These are phyloP conservation scores for Catocala fraxini DNA, from an alignment of 2,888 invertebrate species.

Conservation along the genomic window DNA sequence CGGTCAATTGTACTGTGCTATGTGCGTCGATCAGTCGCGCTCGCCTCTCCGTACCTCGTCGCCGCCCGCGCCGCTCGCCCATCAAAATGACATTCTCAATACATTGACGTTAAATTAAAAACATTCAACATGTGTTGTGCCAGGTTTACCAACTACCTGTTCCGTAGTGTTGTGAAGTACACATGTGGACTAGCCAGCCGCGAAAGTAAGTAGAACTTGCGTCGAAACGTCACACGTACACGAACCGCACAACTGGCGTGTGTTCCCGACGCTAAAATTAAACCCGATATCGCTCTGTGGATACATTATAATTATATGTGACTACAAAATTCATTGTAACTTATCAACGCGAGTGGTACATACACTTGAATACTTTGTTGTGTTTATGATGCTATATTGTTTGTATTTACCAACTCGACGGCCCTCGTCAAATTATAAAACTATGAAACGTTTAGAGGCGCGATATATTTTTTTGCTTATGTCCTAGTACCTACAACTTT, in stretches of 20 bases:
- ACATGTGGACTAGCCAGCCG: constrained; percentile 83
- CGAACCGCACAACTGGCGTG: constrained; percentile 24
- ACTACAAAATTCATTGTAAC: constrained; percentile 49
- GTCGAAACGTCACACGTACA: constrained; percentile 13
- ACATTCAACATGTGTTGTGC: constrained; percentile 81
- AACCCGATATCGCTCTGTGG: constrained; percentile 54
- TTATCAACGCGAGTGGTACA: constrained; percentile 51
- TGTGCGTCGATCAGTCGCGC: constrained; percentile 72
- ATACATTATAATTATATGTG: constrained; percentile 39
- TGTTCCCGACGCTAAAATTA: constrained; percentile 61
- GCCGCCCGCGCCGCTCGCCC: constrained; percentile 54
- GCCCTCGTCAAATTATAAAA: constrained; percentile 26
- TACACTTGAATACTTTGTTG: constrained; percentile 43
- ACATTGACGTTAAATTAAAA: constrained; percentile 64
- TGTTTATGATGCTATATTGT: constrained; percentile 40
- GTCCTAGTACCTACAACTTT: constrained; percentile 28
- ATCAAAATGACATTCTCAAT: constrained; percentile 74
- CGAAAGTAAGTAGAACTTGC: constrained; percentile 76
- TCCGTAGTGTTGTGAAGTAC: constrained; percentile 83
- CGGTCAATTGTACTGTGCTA: constrained; percentile 74
- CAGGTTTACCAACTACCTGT: constrained; percentile 79
- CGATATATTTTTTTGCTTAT: constrained; percentile 26
- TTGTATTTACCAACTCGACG: constrained; percentile 36
- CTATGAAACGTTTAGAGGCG: constrained; percentile 24
- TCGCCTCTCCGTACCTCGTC: constrained; percentile 54